Percentiles rank a stretch among this genome's conserved stretches.
Evolutionary conservation across 2,113 vertebrate genomes (phyloP).

Genomic region (Myanophis thanlyinensis): DNA sequence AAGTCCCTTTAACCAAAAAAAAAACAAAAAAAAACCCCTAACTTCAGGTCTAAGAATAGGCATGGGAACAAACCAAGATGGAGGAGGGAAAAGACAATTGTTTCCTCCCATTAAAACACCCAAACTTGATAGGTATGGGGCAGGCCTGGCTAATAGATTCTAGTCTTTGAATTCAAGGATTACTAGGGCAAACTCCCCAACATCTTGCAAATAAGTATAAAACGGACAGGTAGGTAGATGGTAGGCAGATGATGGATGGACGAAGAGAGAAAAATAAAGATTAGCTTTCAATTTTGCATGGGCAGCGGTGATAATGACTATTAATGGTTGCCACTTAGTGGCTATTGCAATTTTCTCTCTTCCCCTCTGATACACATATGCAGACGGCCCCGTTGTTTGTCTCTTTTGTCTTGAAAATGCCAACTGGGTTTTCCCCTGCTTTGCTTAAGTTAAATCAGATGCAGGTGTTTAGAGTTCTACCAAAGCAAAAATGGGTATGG

Average conservation of each 20-base stretch:
- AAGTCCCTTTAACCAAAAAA: neutral
- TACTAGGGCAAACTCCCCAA: neutral
- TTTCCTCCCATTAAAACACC: neutral
- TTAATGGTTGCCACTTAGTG: slow-evolving; percentile 7
- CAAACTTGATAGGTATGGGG: neutral
- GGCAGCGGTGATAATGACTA: slow-evolving; percentile 10
- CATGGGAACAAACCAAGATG: neutral
- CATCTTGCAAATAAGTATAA: neutral
- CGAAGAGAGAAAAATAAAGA: neutral
- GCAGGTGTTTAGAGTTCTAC: slow-evolving; percentile 22
- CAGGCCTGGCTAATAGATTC: slow-evolving; percentile 2
- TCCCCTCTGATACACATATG: neutral
- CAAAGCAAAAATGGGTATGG: neutral
- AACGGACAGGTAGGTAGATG: neutral
- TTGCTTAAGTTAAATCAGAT: slow-evolving; percentile 17
- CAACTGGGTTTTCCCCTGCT: neutral
- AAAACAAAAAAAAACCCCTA: neutral
- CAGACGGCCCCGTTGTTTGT: neutral
- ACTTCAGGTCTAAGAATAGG: neutral
- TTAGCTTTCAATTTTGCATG: slow-evolving; percentile 17
- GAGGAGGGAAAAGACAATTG: neutral
- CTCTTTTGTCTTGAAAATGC: slow-evolving; percentile 3
- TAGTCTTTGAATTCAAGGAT: neutral
- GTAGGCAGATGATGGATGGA: slow-evolving; percentile 12
- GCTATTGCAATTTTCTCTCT: neutral